Percentiles rank a stretch among this genome's conserved stretches.
These are phyloP conservation scores for Manis javanica DNA, from an alignment of 2,797 vertebrate species.

Conservation along the genomic window DNA sequence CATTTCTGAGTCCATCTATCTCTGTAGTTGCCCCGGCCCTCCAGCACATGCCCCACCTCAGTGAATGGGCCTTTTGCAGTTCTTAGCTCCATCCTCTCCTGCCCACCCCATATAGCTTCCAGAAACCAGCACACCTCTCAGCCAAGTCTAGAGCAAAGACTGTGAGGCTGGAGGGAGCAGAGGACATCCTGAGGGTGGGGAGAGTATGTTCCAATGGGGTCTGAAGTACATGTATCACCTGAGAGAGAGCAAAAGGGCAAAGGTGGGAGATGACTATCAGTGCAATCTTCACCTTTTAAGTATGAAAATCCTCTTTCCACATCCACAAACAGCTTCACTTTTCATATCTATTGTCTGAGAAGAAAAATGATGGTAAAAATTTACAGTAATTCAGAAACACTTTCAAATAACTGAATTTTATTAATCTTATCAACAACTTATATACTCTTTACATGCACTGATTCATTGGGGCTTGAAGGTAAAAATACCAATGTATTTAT, in stretches of 20 bases:
- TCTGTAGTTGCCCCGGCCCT: not conserved
- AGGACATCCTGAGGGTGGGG: not conserved
- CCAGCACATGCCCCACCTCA: not conserved
- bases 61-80: not conserved
- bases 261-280: not conserved
- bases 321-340: conserved; percentile 14
- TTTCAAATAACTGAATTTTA: conserved; percentile 3
- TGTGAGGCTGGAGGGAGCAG: not conserved
- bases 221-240: not conserved
- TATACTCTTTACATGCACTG: not conserved
- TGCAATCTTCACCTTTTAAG: not conserved
- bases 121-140: not conserved
- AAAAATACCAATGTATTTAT: not conserved
- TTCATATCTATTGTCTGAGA: not conserved
- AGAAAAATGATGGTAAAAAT: not conserved
- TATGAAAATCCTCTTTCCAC: not conserved
- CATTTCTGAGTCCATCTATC: not conserved
- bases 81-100: not conserved
- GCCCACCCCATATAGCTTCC: not conserved
- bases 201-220: not conserved
- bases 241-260: not conserved
- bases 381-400: not conserved
- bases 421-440: not conserved
- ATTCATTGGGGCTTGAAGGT: not conserved
- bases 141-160: not conserved